A percentile compares a stretch with the other conserved stretches of the same genome.
Conservation (phyloP, 1,140 invertebrate genomes). For the Glomeris maerens region DNA sequence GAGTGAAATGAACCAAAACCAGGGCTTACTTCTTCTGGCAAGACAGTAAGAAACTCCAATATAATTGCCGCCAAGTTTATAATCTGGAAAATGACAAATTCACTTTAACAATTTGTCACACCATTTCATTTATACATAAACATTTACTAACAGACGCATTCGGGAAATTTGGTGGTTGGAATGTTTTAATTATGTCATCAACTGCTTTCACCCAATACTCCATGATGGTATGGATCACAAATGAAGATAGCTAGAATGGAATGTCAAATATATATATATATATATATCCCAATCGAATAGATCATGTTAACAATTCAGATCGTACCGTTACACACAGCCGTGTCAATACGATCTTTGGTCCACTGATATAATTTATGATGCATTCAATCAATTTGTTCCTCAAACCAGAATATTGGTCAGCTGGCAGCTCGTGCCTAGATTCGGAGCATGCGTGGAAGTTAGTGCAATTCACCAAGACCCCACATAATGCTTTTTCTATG, state of each 20-base stretch:
- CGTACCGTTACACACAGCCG: slow-evolving; percentile 68
- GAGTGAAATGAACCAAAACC: neutral
- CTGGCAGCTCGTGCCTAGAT: slow-evolving; percentile 52
- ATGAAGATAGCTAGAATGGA: slow-evolving; percentile 41
- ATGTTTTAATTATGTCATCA: slow-evolving; percentile 44
- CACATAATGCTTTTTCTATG: neutral
- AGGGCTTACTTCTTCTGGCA: slow-evolving; percentile 59
- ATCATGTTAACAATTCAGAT: slow-evolving; percentile 6
- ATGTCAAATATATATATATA: neutral
- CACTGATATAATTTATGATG: slow-evolving; percentile 52
- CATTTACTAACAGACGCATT: neutral
- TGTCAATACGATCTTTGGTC: slow-evolving; percentile 68
- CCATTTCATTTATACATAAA: neutral
- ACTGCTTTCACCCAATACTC: slow-evolving; percentile 48
- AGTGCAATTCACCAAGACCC: neutral
- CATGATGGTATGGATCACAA: slow-evolving; percentile 47
- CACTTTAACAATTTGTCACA: neutral
- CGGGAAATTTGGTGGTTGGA: slow-evolving; percentile 36
- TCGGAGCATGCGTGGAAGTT: neutral
- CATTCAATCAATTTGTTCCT: slow-evolving; percentile 57
- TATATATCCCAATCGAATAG: neutral
- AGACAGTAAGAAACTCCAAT: slow-evolving; percentile 52
- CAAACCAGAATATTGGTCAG: slow-evolving; percentile 54
- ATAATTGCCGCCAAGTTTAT: slow-evolving; percentile 37
- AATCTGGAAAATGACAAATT: neutral